Evolutionary conservation across 2,888 invertebrate genomes (phyloP), one percentile per base, ranked within the genome.

Genomic region (Abscondita cerata): DNA sequence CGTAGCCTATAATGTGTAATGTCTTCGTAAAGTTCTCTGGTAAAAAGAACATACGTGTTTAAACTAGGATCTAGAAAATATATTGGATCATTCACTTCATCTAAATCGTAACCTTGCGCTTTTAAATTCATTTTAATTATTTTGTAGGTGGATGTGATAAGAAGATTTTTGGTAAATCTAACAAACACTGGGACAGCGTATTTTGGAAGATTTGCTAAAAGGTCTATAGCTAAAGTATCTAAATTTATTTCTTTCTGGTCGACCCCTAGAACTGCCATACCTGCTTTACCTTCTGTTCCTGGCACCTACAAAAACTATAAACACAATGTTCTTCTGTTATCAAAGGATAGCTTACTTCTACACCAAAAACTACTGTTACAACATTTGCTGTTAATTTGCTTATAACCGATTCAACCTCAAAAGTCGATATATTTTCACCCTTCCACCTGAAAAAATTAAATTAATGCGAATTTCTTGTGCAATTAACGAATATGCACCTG

Each of bases 341-440:
- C n/a, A 40, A 33, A 33, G n/a, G n/a, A n/a, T n/a, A n/a, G n/a
- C n/a, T n/a, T 75, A 96, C 91, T 81, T 93, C 89, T 0, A 98
- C 96, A 0, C 98, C 97, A 76, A 95, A 98, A 0, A 96, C 96
- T n/a, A n/a, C n/a, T n/a, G 1, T 91, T 90, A 65, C 90, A 90
- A 68, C 80, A 79, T 64, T 87, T 87, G n/a, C n/a, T n/a, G n/a
- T n/a, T 61, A 93, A 84, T 0, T 86, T 87, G 64, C 91, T 91
- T 67, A 97, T 86, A 8, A 94, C 90, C 56, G 91, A 91, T 82
- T 98, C 98, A 16, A 98, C 95, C 82, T 98, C 98, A 0, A 92
- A 89, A 0, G 98, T 97, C 59, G 96, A 92, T 1, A 98, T 96
- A 78, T 98, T 98, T 83, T 98, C 98, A n/a, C 98, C 97, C 76